Conservation (phyloP, 2,113 vertebrate genomes). For the Epinephelus moara region DNA sequence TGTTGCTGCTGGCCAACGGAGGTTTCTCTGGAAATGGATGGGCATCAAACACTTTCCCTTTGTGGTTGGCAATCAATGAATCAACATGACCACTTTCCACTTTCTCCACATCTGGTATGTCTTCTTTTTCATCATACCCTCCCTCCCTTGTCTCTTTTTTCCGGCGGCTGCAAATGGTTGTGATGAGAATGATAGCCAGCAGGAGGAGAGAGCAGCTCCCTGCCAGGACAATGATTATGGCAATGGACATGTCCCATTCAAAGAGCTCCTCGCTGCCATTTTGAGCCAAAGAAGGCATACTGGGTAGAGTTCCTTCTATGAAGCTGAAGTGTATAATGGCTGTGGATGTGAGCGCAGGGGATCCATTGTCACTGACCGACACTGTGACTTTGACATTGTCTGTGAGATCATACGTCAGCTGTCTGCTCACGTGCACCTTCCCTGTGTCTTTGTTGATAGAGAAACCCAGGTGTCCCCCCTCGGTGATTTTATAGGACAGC, state of each 20-base stretch:
- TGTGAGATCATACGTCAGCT: slow-evolving; percentile 89
- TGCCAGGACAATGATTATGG: slow-evolving; percentile 93
- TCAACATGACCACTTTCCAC: slow-evolving; percentile 85
- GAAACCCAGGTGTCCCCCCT: slow-evolving; percentile 89
- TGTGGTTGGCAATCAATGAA: slow-evolving; percentile 83
- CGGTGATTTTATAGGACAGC: slow-evolving; percentile 89
- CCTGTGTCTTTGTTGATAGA: slow-evolving; percentile 90
- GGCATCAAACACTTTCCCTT: slow-evolving; percentile 89
- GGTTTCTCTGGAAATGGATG: slow-evolving; percentile 89
- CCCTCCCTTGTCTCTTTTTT: slow-evolving; percentile 87
- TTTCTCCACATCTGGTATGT: slow-evolving; percentile 86
- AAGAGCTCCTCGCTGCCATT: slow-evolving; percentile 80
- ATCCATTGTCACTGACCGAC: slow-evolving; percentile 89
- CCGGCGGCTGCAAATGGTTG: slow-evolving; percentile 92
- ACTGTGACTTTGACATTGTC: slow-evolving; percentile 88
- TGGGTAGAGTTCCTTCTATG: slow-evolving; percentile 84
- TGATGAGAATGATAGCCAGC: slow-evolving; percentile 93
- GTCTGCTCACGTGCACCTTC: slow-evolving; percentile 88
- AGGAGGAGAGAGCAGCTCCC: slow-evolving; percentile 95
- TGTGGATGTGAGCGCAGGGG: slow-evolving; percentile 88
- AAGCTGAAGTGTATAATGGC: slow-evolving; percentile 91
- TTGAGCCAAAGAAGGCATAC: slow-evolving; percentile 81
- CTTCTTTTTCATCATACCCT: slow-evolving; percentile 70
- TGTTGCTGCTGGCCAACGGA: slow-evolving; percentile 84
- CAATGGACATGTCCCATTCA: slow-evolving; percentile 93